Base-by-base conservation (phyloP, 2,888 invertebrate genomes). In the Papilio gigon region DNA sequence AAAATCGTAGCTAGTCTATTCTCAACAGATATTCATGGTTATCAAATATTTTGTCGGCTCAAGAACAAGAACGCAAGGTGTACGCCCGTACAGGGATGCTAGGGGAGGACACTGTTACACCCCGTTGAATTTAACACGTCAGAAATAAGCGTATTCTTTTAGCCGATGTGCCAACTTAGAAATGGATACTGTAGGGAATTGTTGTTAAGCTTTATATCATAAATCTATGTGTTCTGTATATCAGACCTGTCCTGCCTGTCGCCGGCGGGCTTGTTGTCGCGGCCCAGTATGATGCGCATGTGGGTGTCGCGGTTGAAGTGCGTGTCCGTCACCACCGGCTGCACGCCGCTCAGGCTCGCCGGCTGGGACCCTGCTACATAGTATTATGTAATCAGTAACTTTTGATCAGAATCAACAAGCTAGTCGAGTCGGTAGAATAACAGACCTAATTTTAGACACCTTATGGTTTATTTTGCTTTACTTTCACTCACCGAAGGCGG, bases 231-330 rank as follows among this genome's bases (percentile, higher is more conserved):
- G 27, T 47, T 47, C 20, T n/a, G n/a, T n/a, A 33, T 27, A 33
- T 17, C 35, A 47, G 35, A 90, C 90, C 88, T 87, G 11, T 91
- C 90, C 1, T 70, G 76, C 17, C 83, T 70, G 0, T 90, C 89
- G 11, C 80, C 78, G 0, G 77, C 75, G 11, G 6, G 85, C 27
- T 88, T 88, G 75, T 76, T 83, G 61, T 90, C 90, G 37, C 94
- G 93, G 0, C 96, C 96, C 73, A 97, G 87, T 76, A 97, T 97
- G 74, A 97, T 97, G 73, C 97, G 93, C 97, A 97, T 97, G 80
- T 97, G 97, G 0, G 97, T 97, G 83, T 97, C 97, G n/a, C 97
- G 92, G 65, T 96, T 96, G 90, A 97, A 97, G 83, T 97, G 97
- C 40, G 95, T 95, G 85, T 97, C 97, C 0, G 96, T 93, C 81